These are phyloP conservation scores for Drosophila nigricruria DNA, from an alignment of 2,888 invertebrate species.

Conservation along the genomic window DNA sequence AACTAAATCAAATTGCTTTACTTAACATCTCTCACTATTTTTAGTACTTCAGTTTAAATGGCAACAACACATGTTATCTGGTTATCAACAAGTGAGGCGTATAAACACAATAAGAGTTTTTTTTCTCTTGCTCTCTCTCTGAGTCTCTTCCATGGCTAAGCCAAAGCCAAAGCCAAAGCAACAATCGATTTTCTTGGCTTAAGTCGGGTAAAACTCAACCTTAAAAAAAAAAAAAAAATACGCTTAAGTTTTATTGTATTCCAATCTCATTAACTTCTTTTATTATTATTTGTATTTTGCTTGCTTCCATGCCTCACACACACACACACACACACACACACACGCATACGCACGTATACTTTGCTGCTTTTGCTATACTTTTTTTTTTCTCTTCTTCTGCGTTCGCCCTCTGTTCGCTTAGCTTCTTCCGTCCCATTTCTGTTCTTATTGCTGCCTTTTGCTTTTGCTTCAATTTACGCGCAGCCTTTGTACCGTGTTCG, in stretches of 20 bases:
- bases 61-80: not conserved
- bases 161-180: constrained; percentile 13
- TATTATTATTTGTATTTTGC: constrained; percentile 76
- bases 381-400: not conserved
- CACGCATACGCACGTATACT: not conserved
- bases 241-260: constrained; percentile 79
- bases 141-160: constrained; percentile 2
- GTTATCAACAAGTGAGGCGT: constrained; percentile 31
- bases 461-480: constrained; percentile 48
- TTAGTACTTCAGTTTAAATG: not conserved
- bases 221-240: constrained; percentile 78
- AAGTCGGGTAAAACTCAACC: constrained; percentile 64
- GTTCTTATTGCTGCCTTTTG: constrained; percentile 21
- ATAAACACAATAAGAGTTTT: constrained; percentile 15
- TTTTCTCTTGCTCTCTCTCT: not conserved
- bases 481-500: constrained; percentile 34
- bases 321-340: not conserved
- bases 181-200: constrained; percentile 73
- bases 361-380: constrained; percentile 2
- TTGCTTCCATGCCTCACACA: constrained; percentile 21
- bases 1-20: no score
- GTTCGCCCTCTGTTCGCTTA: not conserved
- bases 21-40: not conserved
- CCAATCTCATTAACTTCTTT: constrained; percentile 78
- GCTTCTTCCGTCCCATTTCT: constrained; percentile 6